Evolutionary conservation across 1,140 invertebrate species (phyloP), one percentile per base, ranked within the genome.

Genomic region (Procambarus clarkii): DNA sequence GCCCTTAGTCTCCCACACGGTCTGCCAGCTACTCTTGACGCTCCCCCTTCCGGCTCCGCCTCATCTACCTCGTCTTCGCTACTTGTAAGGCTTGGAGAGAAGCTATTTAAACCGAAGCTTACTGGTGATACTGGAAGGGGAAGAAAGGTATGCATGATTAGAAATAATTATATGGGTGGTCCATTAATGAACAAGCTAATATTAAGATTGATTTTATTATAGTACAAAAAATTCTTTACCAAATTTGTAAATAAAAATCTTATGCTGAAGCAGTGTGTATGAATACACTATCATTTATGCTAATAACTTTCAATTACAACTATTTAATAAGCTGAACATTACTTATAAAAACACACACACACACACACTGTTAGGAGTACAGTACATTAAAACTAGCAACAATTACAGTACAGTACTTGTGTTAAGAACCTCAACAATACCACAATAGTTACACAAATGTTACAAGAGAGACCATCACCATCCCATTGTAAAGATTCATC

Each of bases 61-160:
- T 85, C 90, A 34, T 91, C 90, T 74, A 71, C 85, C 90, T 91
- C 90, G 90, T 91, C 90, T 91, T 91, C 90, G 64, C 90, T 91
- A 64, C 83, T 91, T 45, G 90, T 87, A 86, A 91, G 90, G 84
- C 90, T 87, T 24, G 90, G 90, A 87, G 90, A 91, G 90, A 91
- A 91, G 85, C 90, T 91, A 45, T 83, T 91, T 46, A 91, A 87
- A 54, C 78, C 85, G 44, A 91, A 69, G 71, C 90, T 91, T 58
- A 81, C 90, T 81, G 90, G 90, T 48, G 90, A 91, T 64, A 64
- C 90, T 91, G 78, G 13, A 79, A 48, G 34, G 5, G 44, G 50
- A 46, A 64, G 15, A 83, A 21, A 71, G n/a, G 34, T 13, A 13
- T 69, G 64, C 21, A 18, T 69, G 21, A 21, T 21, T 21, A 69